Evolutionary conservation across 2,797 vertebrate genomes (phyloP).

Genomic region (Sebastes minor): DNA sequence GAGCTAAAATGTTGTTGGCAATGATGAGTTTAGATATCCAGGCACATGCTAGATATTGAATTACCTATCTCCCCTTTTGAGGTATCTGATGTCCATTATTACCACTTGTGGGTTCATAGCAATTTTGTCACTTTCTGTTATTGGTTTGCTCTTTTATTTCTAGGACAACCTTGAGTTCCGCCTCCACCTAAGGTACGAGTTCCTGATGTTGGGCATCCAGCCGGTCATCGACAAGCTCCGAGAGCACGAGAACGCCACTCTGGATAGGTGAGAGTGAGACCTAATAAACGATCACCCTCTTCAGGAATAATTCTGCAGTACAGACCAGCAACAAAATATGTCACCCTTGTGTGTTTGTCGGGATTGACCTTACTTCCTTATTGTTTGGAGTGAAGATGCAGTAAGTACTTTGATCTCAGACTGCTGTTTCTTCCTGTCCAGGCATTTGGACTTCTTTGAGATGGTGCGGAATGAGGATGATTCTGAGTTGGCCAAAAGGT

Average conservation of each 20-base stretch:
- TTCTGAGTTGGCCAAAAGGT: slow-evolving; percentile 91
- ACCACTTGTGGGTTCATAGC: background rate
- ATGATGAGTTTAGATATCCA: background rate
- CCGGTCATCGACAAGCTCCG: slow-evolving; percentile 96
- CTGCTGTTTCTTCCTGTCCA: slow-evolving; percentile 55
- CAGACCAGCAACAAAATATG: background rate
- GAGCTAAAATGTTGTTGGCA: background rate
- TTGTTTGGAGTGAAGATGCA: background rate
- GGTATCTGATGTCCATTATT: background rate
- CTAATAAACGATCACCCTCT: too few species aligned
- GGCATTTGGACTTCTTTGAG: slow-evolving; percentile 98
- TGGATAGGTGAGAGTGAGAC: slow-evolving; percentile 87
- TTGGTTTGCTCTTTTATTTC: background rate
- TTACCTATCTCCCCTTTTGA: background rate
- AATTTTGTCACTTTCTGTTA: background rate
- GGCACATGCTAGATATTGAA: too few species aligned
- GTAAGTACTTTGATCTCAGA: background rate
- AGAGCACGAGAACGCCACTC: slow-evolving; percentile 93
- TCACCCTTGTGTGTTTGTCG: background rate
- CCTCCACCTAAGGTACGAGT: slow-evolving; percentile 95
- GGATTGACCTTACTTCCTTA: background rate
- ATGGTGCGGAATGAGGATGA: slow-evolving; percentile 99
- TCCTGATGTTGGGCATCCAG: slow-evolving; percentile 97
- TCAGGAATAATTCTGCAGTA: background rate
- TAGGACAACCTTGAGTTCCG: slow-evolving; percentile 98